Conservation (phyloP, 2,797 vertebrate genomes). For the Platalea minor region DNA sequence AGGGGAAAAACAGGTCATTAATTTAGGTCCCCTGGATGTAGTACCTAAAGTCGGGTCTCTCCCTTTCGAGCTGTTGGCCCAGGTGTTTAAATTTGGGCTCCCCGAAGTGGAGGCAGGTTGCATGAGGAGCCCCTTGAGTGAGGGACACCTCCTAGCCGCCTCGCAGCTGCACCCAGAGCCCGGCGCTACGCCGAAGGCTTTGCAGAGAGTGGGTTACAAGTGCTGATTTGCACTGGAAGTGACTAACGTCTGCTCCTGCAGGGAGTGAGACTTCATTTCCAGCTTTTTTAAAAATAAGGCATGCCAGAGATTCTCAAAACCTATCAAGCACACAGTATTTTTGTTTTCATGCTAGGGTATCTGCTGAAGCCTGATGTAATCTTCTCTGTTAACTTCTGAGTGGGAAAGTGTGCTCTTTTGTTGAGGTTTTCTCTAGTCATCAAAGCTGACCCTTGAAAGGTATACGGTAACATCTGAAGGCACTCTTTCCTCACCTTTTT, state of each 20-base stretch:
- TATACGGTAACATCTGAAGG: not conserved
- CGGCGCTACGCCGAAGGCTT: fast-evolving
- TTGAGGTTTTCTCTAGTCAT: not conserved
- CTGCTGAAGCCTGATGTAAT: not conserved
- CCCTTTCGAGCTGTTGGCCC: not conserved
- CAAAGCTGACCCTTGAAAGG: not conserved
- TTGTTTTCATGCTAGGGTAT: not conserved
- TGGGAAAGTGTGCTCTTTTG: not conserved
- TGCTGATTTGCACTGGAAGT: not conserved
- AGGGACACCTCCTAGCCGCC: not conserved
- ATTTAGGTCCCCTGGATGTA: not conserved
- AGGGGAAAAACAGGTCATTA: not conserved
- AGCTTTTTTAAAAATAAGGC: not conserved
- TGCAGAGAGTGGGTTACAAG: not conserved
- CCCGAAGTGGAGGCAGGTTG: not conserved
- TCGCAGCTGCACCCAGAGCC: not conserved
- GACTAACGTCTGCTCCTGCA: not conserved
- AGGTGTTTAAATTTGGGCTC: not conserved
- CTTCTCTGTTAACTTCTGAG: not conserved
- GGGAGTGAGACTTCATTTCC: not conserved
- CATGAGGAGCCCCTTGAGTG: not conserved
- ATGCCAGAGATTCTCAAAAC: not conserved
- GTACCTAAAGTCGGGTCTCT: not conserved
- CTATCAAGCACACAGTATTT: not conserved
- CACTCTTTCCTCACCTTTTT: not conserved